Evolutionary conservation across 2,888 invertebrate genomes (phyloP).

Genomic region (Venusia cambrica): DNA sequence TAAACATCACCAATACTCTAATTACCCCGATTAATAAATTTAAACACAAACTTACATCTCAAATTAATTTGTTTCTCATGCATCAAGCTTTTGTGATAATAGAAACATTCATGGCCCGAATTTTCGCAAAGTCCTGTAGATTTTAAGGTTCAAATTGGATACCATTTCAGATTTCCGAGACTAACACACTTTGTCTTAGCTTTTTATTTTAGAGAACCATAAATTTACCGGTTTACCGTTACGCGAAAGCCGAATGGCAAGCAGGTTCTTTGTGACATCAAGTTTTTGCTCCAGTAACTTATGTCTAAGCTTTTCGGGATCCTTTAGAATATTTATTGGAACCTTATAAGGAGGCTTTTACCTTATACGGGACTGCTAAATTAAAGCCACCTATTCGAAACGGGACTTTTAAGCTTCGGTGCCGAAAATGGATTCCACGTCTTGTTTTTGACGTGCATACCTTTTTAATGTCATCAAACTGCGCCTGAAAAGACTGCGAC

Average conservation of each 20-base stretch:
- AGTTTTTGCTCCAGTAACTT: constrained; percentile 51
- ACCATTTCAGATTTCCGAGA: constrained; percentile 7
- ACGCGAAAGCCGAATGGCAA: constrained; percentile 45
- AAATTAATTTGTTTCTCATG: constrained; percentile 4
- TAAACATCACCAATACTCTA: constrained; percentile 27
- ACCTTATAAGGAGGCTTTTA: constrained; percentile 20
- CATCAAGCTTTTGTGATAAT: no score
- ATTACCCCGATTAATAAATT: constrained; percentile 30
- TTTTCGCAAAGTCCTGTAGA: constrained; percentile 13
- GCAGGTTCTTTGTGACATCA: constrained; percentile 48
- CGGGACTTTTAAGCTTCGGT: constrained; percentile 7
- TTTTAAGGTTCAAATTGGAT: constrained; percentile 14
- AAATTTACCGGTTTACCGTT: constrained; percentile 57
- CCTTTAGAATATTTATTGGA: constrained; percentile 17
- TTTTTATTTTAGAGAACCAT: constrained; percentile 46
- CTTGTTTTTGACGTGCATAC: no score
- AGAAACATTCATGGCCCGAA: constrained; percentile 6
- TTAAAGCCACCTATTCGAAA: constrained; percentile 16
- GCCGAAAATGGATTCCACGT: no score
- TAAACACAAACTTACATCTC: constrained; percentile 11
- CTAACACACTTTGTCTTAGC: constrained; percentile 26
- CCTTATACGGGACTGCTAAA: constrained; percentile 6
- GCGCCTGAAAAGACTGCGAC: no score
- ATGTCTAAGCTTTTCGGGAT: constrained; percentile 33
- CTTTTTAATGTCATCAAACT: no score